These are phyloP conservation scores for Oryzias curvinotus DNA, from an alignment of 2,113 vertebrate genomes.

Conservation along the genomic window DNA sequence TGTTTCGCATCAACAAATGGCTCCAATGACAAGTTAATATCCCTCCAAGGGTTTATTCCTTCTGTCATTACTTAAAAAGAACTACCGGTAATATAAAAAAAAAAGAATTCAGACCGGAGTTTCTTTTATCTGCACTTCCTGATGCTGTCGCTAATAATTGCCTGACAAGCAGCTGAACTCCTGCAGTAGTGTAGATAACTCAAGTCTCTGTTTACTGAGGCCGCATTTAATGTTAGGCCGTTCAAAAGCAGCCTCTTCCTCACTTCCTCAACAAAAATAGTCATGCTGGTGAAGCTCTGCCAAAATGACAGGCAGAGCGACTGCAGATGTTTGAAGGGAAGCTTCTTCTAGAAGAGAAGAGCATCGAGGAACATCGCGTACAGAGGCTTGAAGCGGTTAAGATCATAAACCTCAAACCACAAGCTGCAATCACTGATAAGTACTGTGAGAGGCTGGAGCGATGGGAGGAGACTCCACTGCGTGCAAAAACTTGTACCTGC, in stretches of 20 bases:
- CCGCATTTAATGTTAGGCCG: not conserved
- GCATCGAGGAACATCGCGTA: not conserved
- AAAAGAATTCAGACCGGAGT: too few species aligned
- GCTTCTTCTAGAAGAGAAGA: conserved; percentile 1
- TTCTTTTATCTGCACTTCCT: conserved; percentile 49
- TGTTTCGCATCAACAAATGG: too few species aligned
- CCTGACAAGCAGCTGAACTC: conserved; percentile 19
- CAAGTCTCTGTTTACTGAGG: not conserved
- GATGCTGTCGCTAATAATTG: conserved; percentile 18
- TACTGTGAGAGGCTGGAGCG: conserved; percentile 16
- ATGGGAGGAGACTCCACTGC: conserved; percentile 9
- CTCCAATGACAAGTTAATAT: too few species aligned
- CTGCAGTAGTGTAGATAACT: conserved; percentile 27
- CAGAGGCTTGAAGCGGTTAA: conserved; percentile 28
- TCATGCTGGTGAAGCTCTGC: conserved; percentile 18
- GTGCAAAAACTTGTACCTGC: conserved; percentile 37
- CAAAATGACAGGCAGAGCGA: conserved; percentile 4
- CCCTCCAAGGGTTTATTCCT: too few species aligned
- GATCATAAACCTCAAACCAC: conserved; percentile 10
- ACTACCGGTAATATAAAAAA: too few species aligned
- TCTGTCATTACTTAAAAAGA: too few species aligned
- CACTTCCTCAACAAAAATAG: conserved; percentile 11
- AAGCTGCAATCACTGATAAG: conserved; percentile 15
- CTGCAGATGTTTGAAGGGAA: conserved; percentile 28
- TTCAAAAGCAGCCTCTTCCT: not conserved